Percentiles rank a stretch among this genome's conserved stretches.
phyloP scores from a whole-genome alignment of 2,888 invertebrate species.

The Andrena fulva region DNA sequence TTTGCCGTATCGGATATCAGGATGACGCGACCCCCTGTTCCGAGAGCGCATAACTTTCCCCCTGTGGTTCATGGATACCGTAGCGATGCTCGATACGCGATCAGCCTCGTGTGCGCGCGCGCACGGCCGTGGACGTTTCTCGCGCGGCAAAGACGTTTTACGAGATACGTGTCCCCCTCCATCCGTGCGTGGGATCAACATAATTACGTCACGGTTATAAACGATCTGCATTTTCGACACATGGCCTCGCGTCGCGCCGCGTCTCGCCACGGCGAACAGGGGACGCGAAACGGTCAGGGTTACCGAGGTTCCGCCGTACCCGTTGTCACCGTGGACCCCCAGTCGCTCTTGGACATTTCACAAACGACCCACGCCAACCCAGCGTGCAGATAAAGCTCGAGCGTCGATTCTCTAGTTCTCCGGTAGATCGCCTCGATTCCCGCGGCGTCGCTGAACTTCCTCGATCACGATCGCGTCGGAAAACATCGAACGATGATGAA shows the following conservation, averaged over 20 bases:
- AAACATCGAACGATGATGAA: conserved; percentile 21
- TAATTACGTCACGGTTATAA: conserved; percentile 72
- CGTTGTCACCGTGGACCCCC: neutral
- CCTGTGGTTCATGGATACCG: conserved; percentile 61
- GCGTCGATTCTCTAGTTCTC: conserved; percentile 1
- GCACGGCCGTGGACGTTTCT: conserved; percentile 41
- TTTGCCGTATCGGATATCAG: conserved; percentile 58
- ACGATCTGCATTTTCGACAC: conserved; percentile 21
- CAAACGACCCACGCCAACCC: neutral
- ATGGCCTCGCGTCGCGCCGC: conserved; percentile 22
- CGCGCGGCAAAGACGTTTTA: conserved; percentile 31
- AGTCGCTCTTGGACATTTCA: neutral
- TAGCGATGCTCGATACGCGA: conserved; percentile 48
- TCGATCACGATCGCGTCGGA: neutral
- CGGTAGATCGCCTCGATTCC: neutral
- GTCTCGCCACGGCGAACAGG: neutral
- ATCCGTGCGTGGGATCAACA: conserved; percentile 56
- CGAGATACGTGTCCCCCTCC: conserved; percentile 18
- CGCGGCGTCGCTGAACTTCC: neutral
- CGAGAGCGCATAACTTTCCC: conserved; percentile 54
- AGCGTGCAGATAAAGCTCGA: neutral
- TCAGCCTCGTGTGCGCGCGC: conserved; percentile 25
- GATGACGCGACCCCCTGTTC: conserved; percentile 61
- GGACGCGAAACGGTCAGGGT: neutral
- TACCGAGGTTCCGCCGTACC: neutral